Evolutionary conservation across 2,888 invertebrate species (phyloP).

Genomic region (Archaeoteleia sp.): DNA sequence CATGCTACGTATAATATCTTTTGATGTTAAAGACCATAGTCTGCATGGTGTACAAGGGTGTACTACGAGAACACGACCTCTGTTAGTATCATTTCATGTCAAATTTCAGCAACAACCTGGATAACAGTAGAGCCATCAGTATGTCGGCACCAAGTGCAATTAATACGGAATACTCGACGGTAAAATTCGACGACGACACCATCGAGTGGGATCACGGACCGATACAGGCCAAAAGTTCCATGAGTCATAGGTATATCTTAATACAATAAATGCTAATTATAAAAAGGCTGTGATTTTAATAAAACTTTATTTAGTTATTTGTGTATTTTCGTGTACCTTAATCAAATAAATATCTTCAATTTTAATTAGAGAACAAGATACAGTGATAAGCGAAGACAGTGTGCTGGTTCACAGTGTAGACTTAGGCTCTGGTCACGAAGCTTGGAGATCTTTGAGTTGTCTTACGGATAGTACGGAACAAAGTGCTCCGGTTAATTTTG

Average conservation of each 20-base stretch:
- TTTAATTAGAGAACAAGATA: constrained; percentile 54
- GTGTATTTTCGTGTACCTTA: too few relatives aligned
- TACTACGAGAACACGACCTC: not conserved
- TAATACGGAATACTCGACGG: constrained; percentile 83
- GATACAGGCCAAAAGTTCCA: constrained; percentile 70
- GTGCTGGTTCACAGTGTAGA: constrained; percentile 74
- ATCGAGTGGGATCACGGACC: constrained; percentile 72
- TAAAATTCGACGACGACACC: constrained; percentile 81
- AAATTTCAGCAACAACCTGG: constrained; percentile 79
- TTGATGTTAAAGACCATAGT: constrained; percentile 45
- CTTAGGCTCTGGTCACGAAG: constrained; percentile 79
- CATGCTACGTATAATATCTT: constrained; percentile 49
- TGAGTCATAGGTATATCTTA: constrained; percentile 67
- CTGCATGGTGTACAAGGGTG: constrained; percentile 45
- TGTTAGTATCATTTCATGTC: constrained; percentile 25
- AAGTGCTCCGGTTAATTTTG: constrained; percentile 92
- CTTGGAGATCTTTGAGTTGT: constrained; percentile 89
- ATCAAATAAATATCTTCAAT: not conserved
- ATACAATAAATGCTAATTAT: not conserved
- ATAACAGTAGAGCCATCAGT: constrained; percentile 84
- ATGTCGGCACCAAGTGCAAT: constrained; percentile 92
- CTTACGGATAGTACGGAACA: constrained; percentile 93
- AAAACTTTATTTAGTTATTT: too few relatives aligned
- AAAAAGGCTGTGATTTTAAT: too few relatives aligned
- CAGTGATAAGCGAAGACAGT: constrained; percentile 74